Evolutionary conservation across 2,888 invertebrate genomes (phyloP).

Genomic region (Philaethria dido): DNA sequence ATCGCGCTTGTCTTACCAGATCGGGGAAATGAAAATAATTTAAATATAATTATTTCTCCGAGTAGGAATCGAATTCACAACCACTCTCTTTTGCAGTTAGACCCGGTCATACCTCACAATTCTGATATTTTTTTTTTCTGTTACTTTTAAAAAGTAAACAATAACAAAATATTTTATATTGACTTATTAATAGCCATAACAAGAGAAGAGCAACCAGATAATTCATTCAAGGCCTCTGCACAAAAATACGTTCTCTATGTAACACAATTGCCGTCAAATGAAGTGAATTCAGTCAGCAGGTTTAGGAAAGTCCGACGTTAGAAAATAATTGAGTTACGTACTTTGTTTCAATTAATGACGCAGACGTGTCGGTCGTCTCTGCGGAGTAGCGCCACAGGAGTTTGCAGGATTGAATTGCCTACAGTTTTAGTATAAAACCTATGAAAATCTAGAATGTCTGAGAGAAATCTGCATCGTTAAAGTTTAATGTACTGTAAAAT

Average conservation of each 20-base stretch:
- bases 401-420: slow-evolving; percentile 27
- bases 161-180: neutral
- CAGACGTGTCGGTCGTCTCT: slow-evolving; percentile 44
- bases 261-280: slow-evolving; percentile 49
- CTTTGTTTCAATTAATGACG: slow-evolving; percentile 55
- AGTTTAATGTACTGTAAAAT: slow-evolving; percentile 8
- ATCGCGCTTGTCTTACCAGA: no score
- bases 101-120: no score
- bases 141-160: no score
- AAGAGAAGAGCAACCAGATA: slow-evolving; percentile 22
- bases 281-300: slow-evolving; percentile 48
- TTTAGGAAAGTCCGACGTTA: slow-evolving; percentile 47
- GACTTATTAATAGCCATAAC: neutral
- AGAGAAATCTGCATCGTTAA: slow-evolving; percentile 6
- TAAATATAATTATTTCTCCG: no score
- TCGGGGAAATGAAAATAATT: no score
- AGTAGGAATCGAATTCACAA: no score
- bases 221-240: slow-evolving; percentile 19
- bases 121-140: no score
- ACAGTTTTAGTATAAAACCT: slow-evolving; percentile 30
- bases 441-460: slow-evolving; percentile 18
- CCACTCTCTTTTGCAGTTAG: no score
- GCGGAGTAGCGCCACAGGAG: slow-evolving; percentile 31
- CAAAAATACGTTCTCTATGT: slow-evolving; percentile 31
- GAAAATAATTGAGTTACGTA: slow-evolving; percentile 54